Base-by-base conservation (phyloP, 2,113 vertebrate species). In the Bubalus kerabau region DNA sequence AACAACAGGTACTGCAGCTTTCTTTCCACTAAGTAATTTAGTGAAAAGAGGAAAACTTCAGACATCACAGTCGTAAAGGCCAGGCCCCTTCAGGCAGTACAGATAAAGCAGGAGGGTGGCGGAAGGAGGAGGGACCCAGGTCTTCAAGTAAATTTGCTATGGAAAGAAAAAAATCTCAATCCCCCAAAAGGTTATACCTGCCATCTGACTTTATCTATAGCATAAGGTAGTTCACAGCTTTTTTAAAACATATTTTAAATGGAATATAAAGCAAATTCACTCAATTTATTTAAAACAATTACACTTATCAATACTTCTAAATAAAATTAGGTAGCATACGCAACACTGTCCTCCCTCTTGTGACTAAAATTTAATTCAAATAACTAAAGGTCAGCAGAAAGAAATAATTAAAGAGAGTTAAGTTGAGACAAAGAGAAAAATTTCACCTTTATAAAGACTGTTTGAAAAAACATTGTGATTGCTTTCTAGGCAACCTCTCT, bases 341-440 rank as follows among this genome's bases (percentile, higher is more conserved):
- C 62, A 87, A 88, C n/a, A 84, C 5, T 64, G 3, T 93, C 43
- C 13, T 96, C 36, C 32, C 43, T 92, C 48, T 90, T 91, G 6
- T 78, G 64, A 94, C 15, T 80, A 92, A 91, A 95, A 87, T 76
- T 76, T 93, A 91, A 97, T 57, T 59, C 59, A 92, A 90, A 90
- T 91, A 36, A 95, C 28, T 94, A 43, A 90, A 48, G 28, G 57
- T 12, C 46, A 90, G 15, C 24, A 95, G 36, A 90, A 91, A 91
- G 57, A 19, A 98, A 95, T 21, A 46, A 30, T 32, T 86, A 88
- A 92, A 78, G 50, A 81, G 19, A 93, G 59, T 24, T 24, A 93
- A 90, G 32, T 56, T 86, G 94, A 84, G 16, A 76, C 76, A 90
- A 93, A 95, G 23, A 80, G 7, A 52, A 94, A 94, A 87, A 30